Evolutionary conservation across 2,797 vertebrate genomes (phyloP), one percentile per base, ranked within the genome.

Genomic region (Chiroxiphia lanceolata): DNA sequence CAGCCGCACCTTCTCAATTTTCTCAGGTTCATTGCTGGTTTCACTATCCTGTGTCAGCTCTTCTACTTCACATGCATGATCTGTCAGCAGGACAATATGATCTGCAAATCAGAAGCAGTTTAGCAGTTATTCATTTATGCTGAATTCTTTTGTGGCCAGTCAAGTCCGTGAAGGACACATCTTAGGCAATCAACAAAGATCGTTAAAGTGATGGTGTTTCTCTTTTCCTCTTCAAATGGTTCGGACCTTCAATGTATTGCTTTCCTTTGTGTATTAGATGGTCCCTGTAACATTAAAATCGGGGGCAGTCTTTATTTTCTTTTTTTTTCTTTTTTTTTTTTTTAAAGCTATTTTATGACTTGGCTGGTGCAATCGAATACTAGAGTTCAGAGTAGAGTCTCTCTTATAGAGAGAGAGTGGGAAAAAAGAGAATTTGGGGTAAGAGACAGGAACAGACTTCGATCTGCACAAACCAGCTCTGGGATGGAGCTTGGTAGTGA

Each of bases 101-200:
- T 94, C 92, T 85, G 80, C 54, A 92, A 78, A 87, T 94, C 67
- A 57, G 53, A 95, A 86, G 87, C 85, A 67, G 68, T 87, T 89
- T 82, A 95, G 89, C 57, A 64, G 83, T 70, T 90, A 60, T 22
- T 96, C 94, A 63, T 61, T 90, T 83, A 57, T 48, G 78, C 91
- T 69, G 86, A 95, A 87, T 87, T 71, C 74, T 87, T 96, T 94
- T 95, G 83, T 76, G 94, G 81, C 65, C 69, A 95, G 92, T 78
- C 92, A 84, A 36, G 44, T 84, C 96, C 6, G 7, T 93, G 94
- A 95, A 96, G 91, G 82, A 85, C 84, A 57, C 48, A 61, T 80
- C 84, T 80, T 84, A 83, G 53, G 71, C 74, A 87, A 94, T 89
- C 53, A 90, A 64, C 61, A 75, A 74, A 51, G 68, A 81, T 68